Base-by-base conservation (phyloP, 1,140 invertebrate species). In the Cheumatopsyche charites region DNA sequence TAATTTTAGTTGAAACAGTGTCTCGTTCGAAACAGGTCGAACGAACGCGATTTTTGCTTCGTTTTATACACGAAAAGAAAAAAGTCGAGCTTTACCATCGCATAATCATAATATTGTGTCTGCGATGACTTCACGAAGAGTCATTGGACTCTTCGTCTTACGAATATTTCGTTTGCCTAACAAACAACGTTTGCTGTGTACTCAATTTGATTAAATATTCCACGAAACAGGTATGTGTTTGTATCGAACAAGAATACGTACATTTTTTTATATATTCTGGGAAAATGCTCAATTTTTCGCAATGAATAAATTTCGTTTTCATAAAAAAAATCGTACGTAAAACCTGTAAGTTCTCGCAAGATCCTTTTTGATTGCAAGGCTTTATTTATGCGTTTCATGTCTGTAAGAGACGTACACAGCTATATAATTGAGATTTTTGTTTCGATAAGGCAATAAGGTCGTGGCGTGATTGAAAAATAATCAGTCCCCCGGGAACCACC, bases 391-490 rank as follows among this genome's bases (percentile, higher is more conserved):
- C 29, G 29, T 36, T 36, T 36, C 29, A 36, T 52, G 47, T 52
- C 47, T 9, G 15, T 17, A 52, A n/a, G 19, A 13, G 21, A 58
- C 3, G 55, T 13, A 26, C 55, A 13, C 19, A 58, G 19, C 49
- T 47, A 70, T 63, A 66, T 58, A 26, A 58, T 58, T 58, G 55
- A 25, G 23, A 58, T 58, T 58, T 58, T 58, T 26, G 21, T 58
- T 58, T 58, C 55, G 55, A 58, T 58, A 41, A 43, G 17, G 19
- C 73, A 72, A 75, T 70, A 61, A 62, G 58, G 70, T 70, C 61
- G 36, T 6, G 25, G 41, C 62, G 45, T 68, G 71, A 75, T 75
- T 75, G 74, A 71, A 75, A 75, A 75, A 75, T 75, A 75, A 75
- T 75, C 74, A 75, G 74, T 75, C 74, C 61, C 71, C 43, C 2